phyloP scores from a whole-genome alignment of 1,140 invertebrate species.

The Brachionus plicatilis region DNA sequence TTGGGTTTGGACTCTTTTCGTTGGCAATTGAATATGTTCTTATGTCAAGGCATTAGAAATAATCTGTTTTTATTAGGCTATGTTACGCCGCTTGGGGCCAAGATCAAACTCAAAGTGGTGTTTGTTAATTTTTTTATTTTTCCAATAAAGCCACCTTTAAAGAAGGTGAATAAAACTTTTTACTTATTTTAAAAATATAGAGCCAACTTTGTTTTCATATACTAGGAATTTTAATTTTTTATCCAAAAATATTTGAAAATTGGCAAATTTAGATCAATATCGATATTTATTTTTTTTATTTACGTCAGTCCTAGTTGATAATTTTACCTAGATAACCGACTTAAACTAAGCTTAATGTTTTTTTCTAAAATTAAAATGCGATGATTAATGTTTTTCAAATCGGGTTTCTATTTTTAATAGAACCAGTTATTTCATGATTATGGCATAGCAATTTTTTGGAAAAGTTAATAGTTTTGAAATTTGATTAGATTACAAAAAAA shows the following conservation, averaged over 20 bases:
- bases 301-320: background rate
- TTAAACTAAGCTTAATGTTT: background rate
- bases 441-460: no score
- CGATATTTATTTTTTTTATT: no score
- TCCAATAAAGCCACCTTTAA: background rate
- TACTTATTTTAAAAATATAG: background rate
- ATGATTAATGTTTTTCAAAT: no score
- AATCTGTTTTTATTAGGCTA: background rate
- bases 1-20: slow-evolving; percentile 88
- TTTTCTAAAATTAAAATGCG: background rate
- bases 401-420: no score
- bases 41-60: slow-evolving; percentile 58
- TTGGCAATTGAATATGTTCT: slow-evolving; percentile 88
- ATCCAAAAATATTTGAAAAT: no score
- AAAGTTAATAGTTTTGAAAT: no score
- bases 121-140: background rate
- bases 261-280: no score
- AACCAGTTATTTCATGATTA: no score
- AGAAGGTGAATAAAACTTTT: background rate
- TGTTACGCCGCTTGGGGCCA: background rate
- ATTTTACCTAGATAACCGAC: background rate
- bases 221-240: no score
- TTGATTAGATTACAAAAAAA: no score
- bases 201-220: no score
- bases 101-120: background rate